Percentiles rank a stretch among this genome's conserved stretches.
Evolutionary conservation across 2,113 vertebrate species (phyloP).

Genomic region (Tachuris rubrigastra): DNA sequence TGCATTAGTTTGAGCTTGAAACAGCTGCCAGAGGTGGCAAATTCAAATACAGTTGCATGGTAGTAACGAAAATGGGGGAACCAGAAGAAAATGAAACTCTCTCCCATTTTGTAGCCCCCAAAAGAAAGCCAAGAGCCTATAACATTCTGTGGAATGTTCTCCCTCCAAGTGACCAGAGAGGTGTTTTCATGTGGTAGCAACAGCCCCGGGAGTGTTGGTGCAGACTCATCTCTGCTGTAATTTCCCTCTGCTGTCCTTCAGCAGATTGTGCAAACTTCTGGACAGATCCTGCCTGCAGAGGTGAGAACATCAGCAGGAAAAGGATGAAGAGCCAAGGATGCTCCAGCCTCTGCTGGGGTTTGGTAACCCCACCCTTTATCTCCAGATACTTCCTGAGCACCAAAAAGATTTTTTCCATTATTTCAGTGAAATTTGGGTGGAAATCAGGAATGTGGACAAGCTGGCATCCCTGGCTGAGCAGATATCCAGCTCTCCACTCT

Average conservation of each 20-base stretch:
- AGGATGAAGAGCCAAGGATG: background rate
- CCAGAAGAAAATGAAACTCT: background rate
- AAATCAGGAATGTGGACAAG: background rate
- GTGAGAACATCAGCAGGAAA: background rate
- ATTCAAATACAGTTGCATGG: background rate
- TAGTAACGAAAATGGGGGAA: background rate
- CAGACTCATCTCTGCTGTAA: background rate
- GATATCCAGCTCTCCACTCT: background rate
- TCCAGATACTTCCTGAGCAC: background rate
- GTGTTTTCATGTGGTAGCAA: background rate
- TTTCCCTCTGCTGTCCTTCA: background rate
- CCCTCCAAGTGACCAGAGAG: background rate
- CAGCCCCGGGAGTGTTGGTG: background rate
- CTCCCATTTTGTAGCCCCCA: background rate
- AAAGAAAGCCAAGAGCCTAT: background rate
- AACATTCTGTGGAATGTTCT: rapidly evolving
- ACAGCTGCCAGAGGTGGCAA: background rate
- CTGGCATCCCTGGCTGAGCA: background rate
- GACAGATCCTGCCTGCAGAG: background rate
- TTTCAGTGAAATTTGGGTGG: background rate
- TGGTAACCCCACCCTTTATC: background rate
- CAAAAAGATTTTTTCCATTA: background rate
- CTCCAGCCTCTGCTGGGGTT: background rate
- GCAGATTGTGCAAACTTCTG: background rate
- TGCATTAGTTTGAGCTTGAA: background rate